Evolutionary conservation across 2,888 invertebrate species (phyloP).

Genomic region (Apotomis betuletana): DNA sequence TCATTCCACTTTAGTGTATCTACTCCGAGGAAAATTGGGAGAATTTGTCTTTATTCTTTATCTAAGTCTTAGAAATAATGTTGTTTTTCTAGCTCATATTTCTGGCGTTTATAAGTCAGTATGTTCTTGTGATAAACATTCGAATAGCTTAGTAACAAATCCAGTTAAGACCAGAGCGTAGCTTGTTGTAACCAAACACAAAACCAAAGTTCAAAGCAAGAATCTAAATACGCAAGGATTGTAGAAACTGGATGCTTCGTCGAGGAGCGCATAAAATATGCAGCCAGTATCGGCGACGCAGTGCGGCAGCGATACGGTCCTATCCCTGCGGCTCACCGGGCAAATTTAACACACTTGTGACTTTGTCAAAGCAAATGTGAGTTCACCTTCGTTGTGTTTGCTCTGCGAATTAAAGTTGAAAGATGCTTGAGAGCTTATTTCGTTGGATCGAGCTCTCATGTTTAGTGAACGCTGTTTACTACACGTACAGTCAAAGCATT

Average conservation of each 20-base stretch:
- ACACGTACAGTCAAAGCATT: slow-evolving; percentile 20
- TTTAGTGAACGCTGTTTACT: slow-evolving; percentile 29
- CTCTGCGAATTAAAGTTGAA: slow-evolving; percentile 57
- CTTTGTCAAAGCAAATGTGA: slow-evolving; percentile 71
- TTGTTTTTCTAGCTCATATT: too few species aligned
- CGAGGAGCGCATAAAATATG: slow-evolving; percentile 73
- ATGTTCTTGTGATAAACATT: too few species aligned
- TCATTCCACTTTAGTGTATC: too few species aligned
- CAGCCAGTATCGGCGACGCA: slow-evolving; percentile 72
- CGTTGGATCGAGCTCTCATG: slow-evolving; percentile 44
- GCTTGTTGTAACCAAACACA: neutral
- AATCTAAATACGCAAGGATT: slow-evolving; percentile 8
- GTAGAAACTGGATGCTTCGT: slow-evolving; percentile 52
- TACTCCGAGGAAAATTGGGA: too few species aligned
- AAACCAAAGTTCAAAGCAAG: slow-evolving; percentile 43
- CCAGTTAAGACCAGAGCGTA: too few species aligned
- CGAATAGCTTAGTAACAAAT: too few species aligned
- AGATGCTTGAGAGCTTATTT: slow-evolving; percentile 44
- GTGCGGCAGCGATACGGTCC: slow-evolving; percentile 68
- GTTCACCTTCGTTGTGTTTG: slow-evolving; percentile 60
- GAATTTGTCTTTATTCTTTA: too few species aligned
- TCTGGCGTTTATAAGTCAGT: too few species aligned
- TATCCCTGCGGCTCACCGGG: slow-evolving; percentile 57
- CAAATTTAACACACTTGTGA: slow-evolving; percentile 61
- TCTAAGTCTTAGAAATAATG: too few species aligned